phyloP scores from a whole-genome alignment of 2,797 vertebrate species.

The Amblyraja radiata region DNA sequence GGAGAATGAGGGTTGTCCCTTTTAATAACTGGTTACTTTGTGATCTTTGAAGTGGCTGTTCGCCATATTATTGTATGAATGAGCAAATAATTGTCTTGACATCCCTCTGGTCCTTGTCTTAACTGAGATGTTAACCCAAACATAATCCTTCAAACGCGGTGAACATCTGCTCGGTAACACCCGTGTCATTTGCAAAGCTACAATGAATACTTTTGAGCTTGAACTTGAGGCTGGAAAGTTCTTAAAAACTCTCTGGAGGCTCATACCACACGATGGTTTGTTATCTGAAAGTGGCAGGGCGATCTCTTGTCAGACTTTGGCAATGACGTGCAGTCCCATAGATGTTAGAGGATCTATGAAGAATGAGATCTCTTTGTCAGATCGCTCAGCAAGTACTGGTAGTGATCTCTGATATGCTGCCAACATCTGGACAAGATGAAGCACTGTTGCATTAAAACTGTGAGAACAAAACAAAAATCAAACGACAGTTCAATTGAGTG shows the following conservation, averaged over 20 bases:
- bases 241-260: neutral
- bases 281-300: conserved; percentile 1
- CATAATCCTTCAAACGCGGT: neutral
- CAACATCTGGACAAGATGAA: conserved; percentile 36
- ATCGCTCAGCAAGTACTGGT: neutral
- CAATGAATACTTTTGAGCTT: neutral
- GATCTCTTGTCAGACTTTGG: conserved; percentile 1
- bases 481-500: neutral
- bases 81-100: neutral
- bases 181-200: neutral
- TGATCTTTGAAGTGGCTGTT: neutral
- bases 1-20: neutral
- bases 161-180: neutral
- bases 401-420: conserved; percentile 27
- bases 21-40: neutral
- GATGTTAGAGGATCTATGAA: conserved; percentile 31
- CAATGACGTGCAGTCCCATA: neutral
- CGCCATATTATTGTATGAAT: neutral
- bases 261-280: conserved; percentile 2
- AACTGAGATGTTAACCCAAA: neutral
- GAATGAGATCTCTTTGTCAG: conserved; percentile 32
- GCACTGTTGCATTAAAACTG: conserved; percentile 6
- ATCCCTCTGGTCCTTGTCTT: neutral
- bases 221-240: conserved; percentile 18
- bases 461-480: conserved; percentile 28